Evolutionary conservation across 2,888 invertebrate species (phyloP).

Genomic region (Corbicula japonica): DNA sequence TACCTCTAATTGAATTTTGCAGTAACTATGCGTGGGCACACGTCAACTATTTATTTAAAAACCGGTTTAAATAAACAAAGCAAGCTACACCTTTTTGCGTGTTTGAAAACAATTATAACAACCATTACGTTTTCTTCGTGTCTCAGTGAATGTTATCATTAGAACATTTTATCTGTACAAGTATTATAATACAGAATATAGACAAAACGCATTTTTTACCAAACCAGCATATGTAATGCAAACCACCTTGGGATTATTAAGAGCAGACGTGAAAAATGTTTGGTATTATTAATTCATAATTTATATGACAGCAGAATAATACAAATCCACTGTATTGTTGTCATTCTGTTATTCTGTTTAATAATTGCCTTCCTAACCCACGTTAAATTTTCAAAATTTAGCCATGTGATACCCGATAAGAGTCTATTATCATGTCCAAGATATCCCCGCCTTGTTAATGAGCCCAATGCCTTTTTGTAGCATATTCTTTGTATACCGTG

Average conservation of each 20-base stretch:
- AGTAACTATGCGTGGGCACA: too few species aligned
- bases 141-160: too few species aligned
- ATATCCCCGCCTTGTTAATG: slow-evolving; percentile 56
- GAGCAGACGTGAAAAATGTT: slow-evolving; percentile 28
- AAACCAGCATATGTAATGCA: slow-evolving; percentile 35
- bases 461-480: slow-evolving; percentile 51
- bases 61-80: too few species aligned
- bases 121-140: too few species aligned
- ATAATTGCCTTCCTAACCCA: slow-evolving; percentile 24
- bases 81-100: too few species aligned
- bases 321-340: slow-evolving; percentile 13
- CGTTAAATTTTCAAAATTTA: slow-evolving; percentile 33
- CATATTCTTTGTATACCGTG: slow-evolving; percentile 55
- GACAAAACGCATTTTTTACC: too few species aligned
- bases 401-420: slow-evolving; percentile 44
- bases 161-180: too few species aligned
- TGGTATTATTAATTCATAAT: too few species aligned
- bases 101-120: too few species aligned
- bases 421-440: slow-evolving; percentile 48
- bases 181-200: too few species aligned
- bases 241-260: slow-evolving; percentile 9
- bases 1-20: too few species aligned
- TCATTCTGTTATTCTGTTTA: slow-evolving; percentile 35
- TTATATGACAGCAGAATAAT: slow-evolving; percentile 51
- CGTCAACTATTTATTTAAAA: too few species aligned